phyloP scores from a whole-genome alignment of 2,113 vertebrate genomes.

The Cinclus cinclus region DNA sequence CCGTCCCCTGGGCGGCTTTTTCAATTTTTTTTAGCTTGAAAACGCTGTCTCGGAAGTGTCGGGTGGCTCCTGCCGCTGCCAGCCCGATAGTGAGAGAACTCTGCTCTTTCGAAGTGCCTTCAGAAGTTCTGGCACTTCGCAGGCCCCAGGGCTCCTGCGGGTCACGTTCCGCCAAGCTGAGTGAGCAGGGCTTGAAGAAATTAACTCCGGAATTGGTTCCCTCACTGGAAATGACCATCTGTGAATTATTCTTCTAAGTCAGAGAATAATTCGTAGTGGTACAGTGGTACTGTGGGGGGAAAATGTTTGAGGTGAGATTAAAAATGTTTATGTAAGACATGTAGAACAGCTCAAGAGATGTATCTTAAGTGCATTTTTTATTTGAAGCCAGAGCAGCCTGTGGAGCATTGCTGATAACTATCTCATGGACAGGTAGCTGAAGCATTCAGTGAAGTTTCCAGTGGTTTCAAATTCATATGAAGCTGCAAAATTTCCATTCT shows the following conservation, averaged over 20 bases:
- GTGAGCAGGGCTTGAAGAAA: background rate
- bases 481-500: background rate
- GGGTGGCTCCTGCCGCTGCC: background rate
- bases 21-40: background rate
- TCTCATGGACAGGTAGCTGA: background rate
- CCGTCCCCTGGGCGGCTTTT: background rate
- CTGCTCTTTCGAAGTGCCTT: background rate
- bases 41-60: background rate
- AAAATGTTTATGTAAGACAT: rapidly evolving
- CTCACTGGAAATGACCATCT: background rate
- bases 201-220: background rate
- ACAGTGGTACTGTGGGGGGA: rapidly evolving
- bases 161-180: rapidly evolving
- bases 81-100: background rate
- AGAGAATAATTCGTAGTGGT: background rate
- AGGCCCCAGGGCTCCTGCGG: background rate
- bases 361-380: background rate
- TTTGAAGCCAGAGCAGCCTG: background rate
- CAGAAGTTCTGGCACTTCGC: background rate
- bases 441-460: background rate
- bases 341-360: background rate
- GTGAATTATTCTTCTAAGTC: background rate
- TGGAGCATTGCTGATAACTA: background rate
- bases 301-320: background rate
- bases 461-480: background rate